Percentiles rank a stretch among this genome's conserved stretches.
Evolutionary conservation across 2,113 vertebrate genomes (phyloP).

Genomic region (Tachysurus vachellii): DNA sequence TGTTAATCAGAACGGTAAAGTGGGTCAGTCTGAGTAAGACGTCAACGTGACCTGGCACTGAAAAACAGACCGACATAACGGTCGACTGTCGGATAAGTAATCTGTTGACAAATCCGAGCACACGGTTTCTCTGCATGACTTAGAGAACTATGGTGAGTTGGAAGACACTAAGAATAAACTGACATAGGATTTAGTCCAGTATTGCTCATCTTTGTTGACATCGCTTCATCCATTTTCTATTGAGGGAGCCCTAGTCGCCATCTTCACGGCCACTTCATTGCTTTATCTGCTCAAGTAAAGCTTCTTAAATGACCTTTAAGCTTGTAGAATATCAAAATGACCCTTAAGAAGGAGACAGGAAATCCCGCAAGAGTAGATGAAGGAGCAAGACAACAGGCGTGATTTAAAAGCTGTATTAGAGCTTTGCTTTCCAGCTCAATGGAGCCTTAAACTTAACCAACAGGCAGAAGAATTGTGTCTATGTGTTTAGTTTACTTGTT

Average conservation of each 20-base stretch:
- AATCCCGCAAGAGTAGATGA: no score
- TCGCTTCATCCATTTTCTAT: background rate
- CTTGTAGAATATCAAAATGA: no score
- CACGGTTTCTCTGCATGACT: background rate
- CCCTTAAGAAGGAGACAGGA: no score
- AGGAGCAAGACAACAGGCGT: no score
- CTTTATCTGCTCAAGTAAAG: background rate
- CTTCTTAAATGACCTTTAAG: background rate
- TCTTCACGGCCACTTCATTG: background rate
- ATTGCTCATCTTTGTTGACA: background rate
- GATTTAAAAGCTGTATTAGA: no score
- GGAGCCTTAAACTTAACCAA: no score
- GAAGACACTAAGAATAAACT: background rate
- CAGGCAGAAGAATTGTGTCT: no score
- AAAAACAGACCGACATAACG: background rate
- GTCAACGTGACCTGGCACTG: background rate
- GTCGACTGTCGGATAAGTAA: background rate
- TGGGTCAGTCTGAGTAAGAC: background rate
- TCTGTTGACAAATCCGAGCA: background rate
- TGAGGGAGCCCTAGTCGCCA: background rate
- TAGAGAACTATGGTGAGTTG: background rate
- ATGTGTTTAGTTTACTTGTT: background rate
- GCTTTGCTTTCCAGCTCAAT: no score
- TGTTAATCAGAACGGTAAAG: conserved; percentile 38
- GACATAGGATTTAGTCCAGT: background rate